phyloP scores from a whole-genome alignment of 2,113 vertebrate species.

The Thinocorus orbignyianus region DNA sequence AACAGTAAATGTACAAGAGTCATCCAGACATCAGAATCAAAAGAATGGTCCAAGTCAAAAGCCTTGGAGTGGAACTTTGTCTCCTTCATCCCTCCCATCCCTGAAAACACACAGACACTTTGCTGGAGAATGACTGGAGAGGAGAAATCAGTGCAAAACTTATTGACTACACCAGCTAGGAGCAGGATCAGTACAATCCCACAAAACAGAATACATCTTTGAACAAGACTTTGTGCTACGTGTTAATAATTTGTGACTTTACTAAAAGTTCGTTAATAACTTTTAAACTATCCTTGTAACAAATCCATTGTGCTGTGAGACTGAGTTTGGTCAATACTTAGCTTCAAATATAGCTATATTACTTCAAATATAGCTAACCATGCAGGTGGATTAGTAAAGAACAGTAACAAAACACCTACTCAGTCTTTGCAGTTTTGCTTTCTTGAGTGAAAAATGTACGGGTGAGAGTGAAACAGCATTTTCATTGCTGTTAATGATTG shows the following conservation, averaged over 20 bases:
- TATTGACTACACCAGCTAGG: neutral
- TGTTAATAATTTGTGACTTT: neutral
- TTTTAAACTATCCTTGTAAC: neutral
- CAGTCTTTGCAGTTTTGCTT: neutral
- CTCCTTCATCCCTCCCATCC: neutral
- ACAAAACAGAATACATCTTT: neutral
- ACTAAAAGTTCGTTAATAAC: neutral
- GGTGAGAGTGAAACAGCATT: neutral
- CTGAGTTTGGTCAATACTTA: neutral
- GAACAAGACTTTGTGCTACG: neutral
- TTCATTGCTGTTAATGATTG: neutral
- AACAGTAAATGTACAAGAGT: neutral
- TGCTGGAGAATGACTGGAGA: neutral
- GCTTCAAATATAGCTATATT: neutral
- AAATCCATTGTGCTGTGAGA: neutral
- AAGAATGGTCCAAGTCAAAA: neutral
- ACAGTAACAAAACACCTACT: neutral
- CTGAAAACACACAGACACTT: neutral
- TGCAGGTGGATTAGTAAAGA: neutral
- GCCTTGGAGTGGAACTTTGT: neutral
- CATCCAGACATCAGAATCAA: neutral
- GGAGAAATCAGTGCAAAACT: neutral
- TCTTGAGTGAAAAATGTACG: neutral
- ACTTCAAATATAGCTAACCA: neutral
- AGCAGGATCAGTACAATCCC: fast-evolving